phyloP scores from a whole-genome alignment of 2,888 invertebrate species.

The Orchesellides sinensis region DNA sequence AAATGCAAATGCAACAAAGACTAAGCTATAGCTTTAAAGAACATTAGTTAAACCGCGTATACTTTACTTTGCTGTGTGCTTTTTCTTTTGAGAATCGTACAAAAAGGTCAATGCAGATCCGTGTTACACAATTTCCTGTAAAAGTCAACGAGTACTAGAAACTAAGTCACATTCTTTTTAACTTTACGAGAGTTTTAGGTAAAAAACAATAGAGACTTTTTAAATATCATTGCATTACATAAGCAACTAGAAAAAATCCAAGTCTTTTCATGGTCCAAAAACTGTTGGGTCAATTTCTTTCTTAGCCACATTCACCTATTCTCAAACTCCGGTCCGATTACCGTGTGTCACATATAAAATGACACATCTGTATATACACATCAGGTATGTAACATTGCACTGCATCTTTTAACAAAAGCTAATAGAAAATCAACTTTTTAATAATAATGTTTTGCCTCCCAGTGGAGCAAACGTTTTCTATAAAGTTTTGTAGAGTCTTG shows the following conservation, averaged over 20 bases:
- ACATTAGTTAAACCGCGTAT: too few relatives aligned
- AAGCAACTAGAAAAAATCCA: constrained; percentile 54
- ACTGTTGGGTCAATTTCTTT: too few relatives aligned
- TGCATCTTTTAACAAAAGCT: neutral
- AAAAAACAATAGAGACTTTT: constrained; percentile 29
- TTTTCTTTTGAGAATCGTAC: too few relatives aligned
- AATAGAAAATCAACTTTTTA: too few relatives aligned
- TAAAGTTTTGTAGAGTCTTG: neutral
- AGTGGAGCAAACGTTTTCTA: neutral
- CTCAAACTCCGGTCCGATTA: neutral
- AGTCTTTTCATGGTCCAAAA: constrained; percentile 63
- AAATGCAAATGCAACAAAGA: too few relatives aligned
- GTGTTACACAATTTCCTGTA: neutral
- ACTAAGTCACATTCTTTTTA: too few relatives aligned
- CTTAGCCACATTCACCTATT: constrained; percentile 38
- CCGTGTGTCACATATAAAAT: too few relatives aligned
- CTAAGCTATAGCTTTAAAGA: too few relatives aligned
- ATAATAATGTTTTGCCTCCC: too few relatives aligned
- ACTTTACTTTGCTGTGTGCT: too few relatives aligned
- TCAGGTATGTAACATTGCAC: neutral
- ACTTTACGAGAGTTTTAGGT: neutral
- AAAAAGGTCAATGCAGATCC: too few relatives aligned
- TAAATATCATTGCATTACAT: constrained; percentile 4
- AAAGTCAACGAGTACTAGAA: constrained; percentile 6
- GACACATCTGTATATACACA: neutral